phyloP scores from a whole-genome alignment of 2,797 vertebrate genomes.

The Hapalemur alaotrensis region DNA sequence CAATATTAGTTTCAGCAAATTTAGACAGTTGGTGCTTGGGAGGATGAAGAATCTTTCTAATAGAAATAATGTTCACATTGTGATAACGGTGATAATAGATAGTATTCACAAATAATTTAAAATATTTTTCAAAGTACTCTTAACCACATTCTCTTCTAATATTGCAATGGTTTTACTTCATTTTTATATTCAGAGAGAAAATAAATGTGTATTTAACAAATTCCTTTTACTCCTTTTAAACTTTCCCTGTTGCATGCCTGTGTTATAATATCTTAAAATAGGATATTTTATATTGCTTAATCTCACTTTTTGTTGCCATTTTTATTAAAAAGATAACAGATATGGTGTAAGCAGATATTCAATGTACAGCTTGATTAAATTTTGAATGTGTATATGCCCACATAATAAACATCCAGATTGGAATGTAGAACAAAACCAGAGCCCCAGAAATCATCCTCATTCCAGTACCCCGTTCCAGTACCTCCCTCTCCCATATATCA shows the following conservation, averaged over 20 bases:
- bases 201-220: neutral
- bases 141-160: neutral
- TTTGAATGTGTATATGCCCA: neutral
- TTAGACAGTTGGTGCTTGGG: neutral
- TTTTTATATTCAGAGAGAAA: constrained; percentile 11
- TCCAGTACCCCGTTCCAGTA: neutral
- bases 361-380: neutral
- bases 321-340: neutral
- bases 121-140: constrained; percentile 14
- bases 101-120: constrained; percentile 8
- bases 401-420: neutral
- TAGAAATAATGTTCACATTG: neutral
- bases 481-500: neutral
- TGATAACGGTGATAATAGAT: neutral
- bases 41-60: neutral
- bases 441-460: neutral
- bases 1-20: neutral
- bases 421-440: neutral
- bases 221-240: constrained; percentile 5
- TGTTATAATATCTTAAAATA: neutral
- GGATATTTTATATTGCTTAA: neutral
- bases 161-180: neutral
- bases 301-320: neutral
- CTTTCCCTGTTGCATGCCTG: neutral
- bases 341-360: neutral